A percentile compares a stretch with the other conserved stretches of the same genome.
Evolutionary conservation across 2,888 invertebrate species (phyloP).

Genomic region (Uloborus plumipes): DNA sequence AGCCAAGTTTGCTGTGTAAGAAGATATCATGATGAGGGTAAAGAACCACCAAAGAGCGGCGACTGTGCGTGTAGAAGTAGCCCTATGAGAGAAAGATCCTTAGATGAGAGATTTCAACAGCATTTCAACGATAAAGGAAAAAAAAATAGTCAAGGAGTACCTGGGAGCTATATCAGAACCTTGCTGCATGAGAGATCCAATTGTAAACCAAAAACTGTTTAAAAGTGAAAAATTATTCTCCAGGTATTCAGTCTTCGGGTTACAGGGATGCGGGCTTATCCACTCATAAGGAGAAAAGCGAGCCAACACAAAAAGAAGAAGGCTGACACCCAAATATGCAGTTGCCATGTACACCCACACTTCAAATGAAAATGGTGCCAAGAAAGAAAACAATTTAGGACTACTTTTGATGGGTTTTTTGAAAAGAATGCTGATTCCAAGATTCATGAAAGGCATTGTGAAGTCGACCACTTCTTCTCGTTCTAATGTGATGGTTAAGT

Average conservation of each 20-base stretch:
- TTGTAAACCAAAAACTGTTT: slow-evolving; percentile 74
- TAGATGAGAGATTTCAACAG: background rate
- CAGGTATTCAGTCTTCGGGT: slow-evolving; percentile 71
- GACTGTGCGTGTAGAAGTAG: slow-evolving; percentile 64
- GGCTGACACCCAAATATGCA: slow-evolving; percentile 67
- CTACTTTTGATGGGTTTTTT: slow-evolving; percentile 73
- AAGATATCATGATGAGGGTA: slow-evolving; percentile 66
- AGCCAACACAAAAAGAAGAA: slow-evolving; percentile 82
- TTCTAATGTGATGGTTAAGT: slow-evolving; percentile 75
- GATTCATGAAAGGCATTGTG: slow-evolving; percentile 76
- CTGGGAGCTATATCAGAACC: slow-evolving; percentile 63
- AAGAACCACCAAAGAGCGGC: slow-evolving; percentile 66
- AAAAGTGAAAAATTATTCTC: slow-evolving; percentile 72
- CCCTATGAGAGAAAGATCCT: slow-evolving; percentile 30
- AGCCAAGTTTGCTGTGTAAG: slow-evolving; percentile 66
- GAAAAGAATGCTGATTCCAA: slow-evolving; percentile 76
- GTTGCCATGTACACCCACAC: slow-evolving; percentile 69
- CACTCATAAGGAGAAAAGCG: slow-evolving; percentile 73
- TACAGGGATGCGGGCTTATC: slow-evolving; percentile 72
- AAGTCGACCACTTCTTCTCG: slow-evolving; percentile 75
- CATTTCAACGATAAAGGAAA: background rate
- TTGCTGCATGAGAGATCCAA: slow-evolving; percentile 72
- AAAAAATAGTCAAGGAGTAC: slow-evolving; percentile 9
- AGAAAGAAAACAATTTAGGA: slow-evolving; percentile 76
- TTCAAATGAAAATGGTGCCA: slow-evolving; percentile 75